A percentile compares a stretch with the other conserved stretches of the same genome.
Evolutionary conservation across 1,140 invertebrate genomes (phyloP).

Genomic region (Gryllus bimaculatus): DNA sequence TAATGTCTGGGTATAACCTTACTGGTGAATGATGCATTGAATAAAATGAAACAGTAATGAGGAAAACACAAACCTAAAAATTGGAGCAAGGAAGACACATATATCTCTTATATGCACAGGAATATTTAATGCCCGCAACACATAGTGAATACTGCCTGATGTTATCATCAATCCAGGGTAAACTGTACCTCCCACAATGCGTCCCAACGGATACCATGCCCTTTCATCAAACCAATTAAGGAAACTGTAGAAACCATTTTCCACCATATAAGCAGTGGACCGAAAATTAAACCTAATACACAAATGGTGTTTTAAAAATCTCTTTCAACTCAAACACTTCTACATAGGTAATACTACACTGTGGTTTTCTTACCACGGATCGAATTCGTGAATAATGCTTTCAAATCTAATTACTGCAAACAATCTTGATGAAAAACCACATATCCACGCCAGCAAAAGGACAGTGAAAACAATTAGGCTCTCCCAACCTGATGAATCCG

Average conservation of each 20-base stretch:
- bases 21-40: no score
- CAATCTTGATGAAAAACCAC: conserved; percentile 92
- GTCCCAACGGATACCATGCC: conserved; percentile 97
- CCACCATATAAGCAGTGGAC: conserved; percentile 96
- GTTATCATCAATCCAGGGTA: conserved; percentile 99
- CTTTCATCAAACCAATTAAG: conserved; percentile 99
- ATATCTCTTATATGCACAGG: conserved; percentile 97
- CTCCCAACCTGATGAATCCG: conserved; percentile 28
- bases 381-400: conserved; percentile 99
- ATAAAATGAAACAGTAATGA: background rate
- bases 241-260: conserved; percentile 99
- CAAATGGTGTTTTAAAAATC: conserved; percentile 18
- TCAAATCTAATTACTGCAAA: conserved; percentile 99
- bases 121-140: conserved; percentile 87
- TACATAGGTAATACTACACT: background rate
- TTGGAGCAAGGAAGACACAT: conserved; percentile 96
- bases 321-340: background rate
- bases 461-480: conserved; percentile 87
- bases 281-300: conserved; percentile 92
- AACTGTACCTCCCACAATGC: conserved; percentile 91
- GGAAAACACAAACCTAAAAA: conserved; percentile 65
- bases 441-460: conserved; percentile 88
- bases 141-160: conserved; percentile 91
- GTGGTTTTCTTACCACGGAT: conserved; percentile 79
- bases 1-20: background rate